These are phyloP conservation scores for Coleophora flavipennella DNA, from an alignment of 2,888 invertebrate genomes.

Conservation along the genomic window DNA sequence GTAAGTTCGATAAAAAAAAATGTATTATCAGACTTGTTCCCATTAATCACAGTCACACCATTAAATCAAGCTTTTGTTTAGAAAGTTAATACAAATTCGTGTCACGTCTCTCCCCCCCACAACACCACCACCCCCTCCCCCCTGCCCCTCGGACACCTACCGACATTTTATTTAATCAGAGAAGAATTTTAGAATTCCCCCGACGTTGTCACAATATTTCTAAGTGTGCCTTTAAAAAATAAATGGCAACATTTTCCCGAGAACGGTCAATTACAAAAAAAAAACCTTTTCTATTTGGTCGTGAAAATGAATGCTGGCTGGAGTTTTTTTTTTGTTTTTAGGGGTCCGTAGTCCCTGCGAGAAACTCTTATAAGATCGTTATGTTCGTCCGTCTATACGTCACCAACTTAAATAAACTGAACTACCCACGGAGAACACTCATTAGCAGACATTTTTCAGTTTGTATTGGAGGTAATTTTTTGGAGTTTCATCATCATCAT, in stretches of 20 bases:
- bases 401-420: too few relatives aligned
- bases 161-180: slow-evolving; percentile 68
- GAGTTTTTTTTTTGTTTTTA: slow-evolving; percentile 19
- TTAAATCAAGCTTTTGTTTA: slow-evolving; percentile 23
- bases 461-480: too few relatives aligned
- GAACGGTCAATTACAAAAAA: too few relatives aligned
- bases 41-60: neutral
- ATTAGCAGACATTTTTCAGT: too few relatives aligned
- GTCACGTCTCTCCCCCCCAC: slow-evolving; percentile 42
- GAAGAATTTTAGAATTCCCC: slow-evolving; percentile 63
- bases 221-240: neutral
- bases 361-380: too few relatives aligned
- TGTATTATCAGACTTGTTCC: slow-evolving; percentile 3
- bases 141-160: slow-evolving; percentile 30
- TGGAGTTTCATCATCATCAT: too few relatives aligned
- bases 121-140: too few relatives aligned
- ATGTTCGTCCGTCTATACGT: too few relatives aligned
- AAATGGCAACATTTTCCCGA: slow-evolving; percentile 28
- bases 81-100: slow-evolving; percentile 39
- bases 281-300: too few relatives aligned
- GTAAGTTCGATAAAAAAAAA: slow-evolving; percentile 15
- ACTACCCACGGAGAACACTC: too few relatives aligned
- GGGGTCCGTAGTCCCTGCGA: too few relatives aligned
- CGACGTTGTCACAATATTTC: slow-evolving; percentile 48
- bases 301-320: too few relatives aligned